These are phyloP conservation scores for Perizoma affinitatum DNA, from an alignment of 2,888 invertebrate species.

Conservation along the genomic window DNA sequence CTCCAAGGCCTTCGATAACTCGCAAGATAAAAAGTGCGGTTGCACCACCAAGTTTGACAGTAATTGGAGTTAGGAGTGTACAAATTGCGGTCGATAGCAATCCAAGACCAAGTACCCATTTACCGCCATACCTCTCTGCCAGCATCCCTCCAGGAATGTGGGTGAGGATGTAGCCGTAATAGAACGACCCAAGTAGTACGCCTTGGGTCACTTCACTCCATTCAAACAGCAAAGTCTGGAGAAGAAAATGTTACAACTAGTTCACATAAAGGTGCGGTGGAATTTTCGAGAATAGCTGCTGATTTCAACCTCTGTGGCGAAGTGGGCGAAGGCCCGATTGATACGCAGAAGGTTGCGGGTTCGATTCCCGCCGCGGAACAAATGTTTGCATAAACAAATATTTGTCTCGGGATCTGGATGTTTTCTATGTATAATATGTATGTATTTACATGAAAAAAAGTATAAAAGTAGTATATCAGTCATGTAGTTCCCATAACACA, in stretches of 20 bases:
- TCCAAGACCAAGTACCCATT: conserved; percentile 92
- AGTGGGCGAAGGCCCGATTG: no score
- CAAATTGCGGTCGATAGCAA: conserved; percentile 91
- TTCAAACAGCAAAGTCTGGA: conserved; percentile 69
- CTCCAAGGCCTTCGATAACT: conserved; percentile 85
- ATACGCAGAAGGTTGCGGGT: no score
- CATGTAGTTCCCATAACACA: no score
- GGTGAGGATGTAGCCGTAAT: conserved; percentile 92
- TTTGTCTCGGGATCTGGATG: no score
- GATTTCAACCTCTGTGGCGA: no score
- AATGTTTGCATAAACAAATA: no score
- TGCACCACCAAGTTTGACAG: conserved; percentile 84
- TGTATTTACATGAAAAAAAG: no score
- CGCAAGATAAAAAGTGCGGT: conserved; percentile 82
- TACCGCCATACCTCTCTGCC: conserved; percentile 92
- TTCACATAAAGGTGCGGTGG: background rate
- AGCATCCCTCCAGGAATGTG: conserved; percentile 93
- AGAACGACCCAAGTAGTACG: conserved; percentile 91
- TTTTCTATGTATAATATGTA: no score
- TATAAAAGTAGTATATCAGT: no score
- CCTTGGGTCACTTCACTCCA: conserved; percentile 90
- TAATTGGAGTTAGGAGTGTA: conserved; percentile 90
- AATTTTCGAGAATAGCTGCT: background rate
- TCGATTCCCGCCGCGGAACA: no score
- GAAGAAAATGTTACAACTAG: conserved; percentile 13